Evolutionary conservation across 2,113 vertebrate genomes (phyloP), one percentile per base, ranked within the genome.

Genomic region (Antigone vipio): DNA sequence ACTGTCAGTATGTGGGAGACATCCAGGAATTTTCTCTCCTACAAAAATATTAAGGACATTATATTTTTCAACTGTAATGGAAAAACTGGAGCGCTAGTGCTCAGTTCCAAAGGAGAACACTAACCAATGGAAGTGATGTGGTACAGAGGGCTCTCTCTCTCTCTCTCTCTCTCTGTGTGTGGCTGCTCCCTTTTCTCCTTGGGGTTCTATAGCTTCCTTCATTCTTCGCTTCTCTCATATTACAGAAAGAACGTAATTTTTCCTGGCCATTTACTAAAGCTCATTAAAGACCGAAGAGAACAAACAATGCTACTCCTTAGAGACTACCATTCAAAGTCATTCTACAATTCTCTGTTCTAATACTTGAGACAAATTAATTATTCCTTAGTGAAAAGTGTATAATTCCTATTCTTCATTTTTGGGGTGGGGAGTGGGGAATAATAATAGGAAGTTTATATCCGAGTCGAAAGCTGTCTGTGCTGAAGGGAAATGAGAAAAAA

Each of bases 341-440:
- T 99, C 98, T 98, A 97, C 99, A 99, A 99, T 99, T 99, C 98
- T 98, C 98, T 98, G 98, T 99, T 99, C 98, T 99, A 99, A 99
- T 99, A 98, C 99, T 99, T 99, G 99, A 99, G 99, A 99, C 99
- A 99, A 99, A 99, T 99, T 99, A 99, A 99, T 99, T 99, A 99
- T 99, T 99, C 99, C 99, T 99, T 99, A 98, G 98, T 99, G 99
- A 98, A 98, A 98, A 99, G 98, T 98, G 98, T 98, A 98, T 99
- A 99, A 99, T 99, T 99, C 97, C 97, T 98, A 98, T 98, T 99
- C 98, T 98, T 99, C 98, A 98, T 98, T 98, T 97, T 97, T 97
- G 96, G 96, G 95, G 93, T 96, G 79, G 97, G 98, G 97, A 98
- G 96, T 97, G 95, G 97, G 98, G 97, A 98, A 98, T 98, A 98